Conservation (phyloP, 2,888 invertebrate species). For the Sepiola atlantica region DNA sequence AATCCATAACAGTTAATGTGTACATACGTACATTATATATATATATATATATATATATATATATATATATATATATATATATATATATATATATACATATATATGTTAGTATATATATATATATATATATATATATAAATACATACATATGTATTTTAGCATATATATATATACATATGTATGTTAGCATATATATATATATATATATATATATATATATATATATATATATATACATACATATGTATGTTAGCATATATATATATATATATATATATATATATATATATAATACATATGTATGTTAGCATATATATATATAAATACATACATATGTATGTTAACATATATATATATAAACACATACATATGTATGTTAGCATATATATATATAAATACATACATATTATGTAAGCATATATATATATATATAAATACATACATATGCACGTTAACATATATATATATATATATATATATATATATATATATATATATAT, state of each 20-base stretch:
- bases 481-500: too few species aligned
- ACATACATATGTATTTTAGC: not conserved
- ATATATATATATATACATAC: not conserved
- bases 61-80: not conserved
- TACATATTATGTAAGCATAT: not conserved
- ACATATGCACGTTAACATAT: too few species aligned
- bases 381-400: not conserved
- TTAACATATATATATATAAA: not conserved
- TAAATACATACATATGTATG: too few species aligned
- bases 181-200: not conserved
- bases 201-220: too few species aligned
- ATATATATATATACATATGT: not conserved
- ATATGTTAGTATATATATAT: too few species aligned
- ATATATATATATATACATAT: not conserved
- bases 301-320: too few species aligned
- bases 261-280: conserved; percentile 24
- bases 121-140: not conserved
- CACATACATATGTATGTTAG: not conserved
- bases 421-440: not conserved
- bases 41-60: not conserved
- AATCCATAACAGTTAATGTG: not conserved
- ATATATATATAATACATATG: not conserved
- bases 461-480: too few species aligned
- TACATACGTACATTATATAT: not conserved
- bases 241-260: conserved; percentile 23